phyloP scores from a whole-genome alignment of 2,888 invertebrate species.

The Drosophila putrida region DNA sequence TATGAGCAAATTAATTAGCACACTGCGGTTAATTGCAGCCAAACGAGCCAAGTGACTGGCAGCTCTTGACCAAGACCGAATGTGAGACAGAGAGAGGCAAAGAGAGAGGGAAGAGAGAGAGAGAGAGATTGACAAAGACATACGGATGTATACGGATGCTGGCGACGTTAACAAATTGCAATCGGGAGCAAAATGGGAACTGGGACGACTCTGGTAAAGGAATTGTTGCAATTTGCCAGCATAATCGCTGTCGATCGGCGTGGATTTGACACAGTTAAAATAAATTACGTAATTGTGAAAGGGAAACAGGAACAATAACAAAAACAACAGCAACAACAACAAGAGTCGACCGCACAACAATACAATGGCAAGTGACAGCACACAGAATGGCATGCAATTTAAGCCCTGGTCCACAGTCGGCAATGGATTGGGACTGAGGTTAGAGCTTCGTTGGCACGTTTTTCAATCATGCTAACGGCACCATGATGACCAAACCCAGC shows the following conservation, averaged over 20 bases:
- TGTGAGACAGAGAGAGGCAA: too few relatives aligned
- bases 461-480: constrained; percentile 79
- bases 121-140: constrained; percentile 7
- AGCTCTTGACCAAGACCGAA: constrained; percentile 14
- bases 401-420: constrained; percentile 49
- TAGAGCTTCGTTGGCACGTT: constrained; percentile 63
- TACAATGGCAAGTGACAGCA: constrained; percentile 66
- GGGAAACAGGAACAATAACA: constrained; percentile 35
- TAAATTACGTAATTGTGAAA: constrained; percentile 81
- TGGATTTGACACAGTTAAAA: constrained; percentile 82
- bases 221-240: constrained; percentile 80
- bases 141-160: constrained; percentile 53
- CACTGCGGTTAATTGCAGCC: constrained; percentile 79
- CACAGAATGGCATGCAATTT: constrained; percentile 72
- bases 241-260: constrained; percentile 79
- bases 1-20: constrained; percentile 82
- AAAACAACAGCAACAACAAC: constrained; percentile 32
- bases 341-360: constrained; percentile 50
- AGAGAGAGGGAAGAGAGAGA: neutral
- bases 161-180: constrained; percentile 77
- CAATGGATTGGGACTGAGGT: constrained; percentile 42
- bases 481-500: constrained; percentile 60
- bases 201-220: constrained; percentile 32
- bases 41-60: constrained; percentile 63
- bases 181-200: constrained; percentile 24